Conservation (phyloP, 2,797 vertebrate genomes). For the Liasis olivaceus region DNA sequence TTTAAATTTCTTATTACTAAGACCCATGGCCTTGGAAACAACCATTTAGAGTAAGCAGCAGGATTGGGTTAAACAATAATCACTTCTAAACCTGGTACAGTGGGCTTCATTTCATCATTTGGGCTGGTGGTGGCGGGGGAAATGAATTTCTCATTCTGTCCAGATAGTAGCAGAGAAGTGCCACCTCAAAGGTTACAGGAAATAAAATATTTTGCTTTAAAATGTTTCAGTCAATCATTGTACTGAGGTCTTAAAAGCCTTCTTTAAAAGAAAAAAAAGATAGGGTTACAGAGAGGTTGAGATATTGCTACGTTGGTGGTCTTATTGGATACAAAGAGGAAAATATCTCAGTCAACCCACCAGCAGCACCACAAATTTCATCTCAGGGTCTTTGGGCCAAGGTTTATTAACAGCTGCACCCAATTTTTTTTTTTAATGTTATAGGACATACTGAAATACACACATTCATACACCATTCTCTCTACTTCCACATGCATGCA, state of each 20-base stretch:
- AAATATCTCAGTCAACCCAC: background rate
- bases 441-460: background rate
- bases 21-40: no score
- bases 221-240: background rate
- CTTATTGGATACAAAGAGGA: background rate
- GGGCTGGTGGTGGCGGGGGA: background rate
- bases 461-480: background rate
- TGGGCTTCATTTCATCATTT: background rate
- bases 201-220: background rate
- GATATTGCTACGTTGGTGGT: background rate
- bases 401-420: background rate
- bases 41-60: background rate
- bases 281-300: background rate
- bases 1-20: no score
- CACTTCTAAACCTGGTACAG: background rate
- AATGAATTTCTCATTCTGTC: background rate
- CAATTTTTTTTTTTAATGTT: background rate
- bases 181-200: background rate
- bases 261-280: background rate
- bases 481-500: background rate
- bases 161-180: background rate
- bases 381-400: background rate
- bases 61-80: background rate
- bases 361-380: background rate
- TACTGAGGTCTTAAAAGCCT: background rate